Evolutionary conservation across 2,888 invertebrate genomes (phyloP), one percentile per base, ranked within the genome.

Genomic region (Drosophila niveifrons): DNA sequence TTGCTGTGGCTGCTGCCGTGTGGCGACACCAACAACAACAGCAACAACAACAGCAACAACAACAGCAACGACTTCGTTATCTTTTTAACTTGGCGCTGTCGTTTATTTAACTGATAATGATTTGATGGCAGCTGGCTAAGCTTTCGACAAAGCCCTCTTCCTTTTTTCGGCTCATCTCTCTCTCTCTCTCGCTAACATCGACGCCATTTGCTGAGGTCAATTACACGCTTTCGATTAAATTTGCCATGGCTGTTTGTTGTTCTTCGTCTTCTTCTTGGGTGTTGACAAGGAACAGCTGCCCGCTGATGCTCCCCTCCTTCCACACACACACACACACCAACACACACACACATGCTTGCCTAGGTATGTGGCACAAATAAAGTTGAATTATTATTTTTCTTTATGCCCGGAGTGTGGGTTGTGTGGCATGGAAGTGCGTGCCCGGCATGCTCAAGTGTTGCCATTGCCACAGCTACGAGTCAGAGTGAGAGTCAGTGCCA

Each of bases 31-130:
- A 63, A 48, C 76, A 56, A 23, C 23, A 23, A 4, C 23, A 17
- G 17, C 17, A 23, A 1, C 23, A 23, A 23, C 18, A 18, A 18
- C 18, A 18, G 3, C 18, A 18, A 18, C 78, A 58, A 63, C 63
- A 57, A 50, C 57, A 63, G 44, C 76, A 56, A 72, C 84, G 84
- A 88, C 83, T 88, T 83, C 86, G 86, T 83, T 83, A 83, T 83
- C 83, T 83, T 88, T 88, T 83, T 83, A 83, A 84, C 83, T 84
- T 88, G 88, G 80, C 88, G 71, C 88, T 86, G 88, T 84, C 83
- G 83, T 84, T 84, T 84, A 84, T 84, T 84, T 84, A 84, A 84
- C 83, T 84, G 83, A 84, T 84, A 84, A 84, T 84, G 83, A 84
- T 84, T 84, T 84, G 83, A 84, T 84, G 83, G 83, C 87, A 84